Conservation (phyloP, 23 tunicate genomes). For the Corella eumyota region DNA sequence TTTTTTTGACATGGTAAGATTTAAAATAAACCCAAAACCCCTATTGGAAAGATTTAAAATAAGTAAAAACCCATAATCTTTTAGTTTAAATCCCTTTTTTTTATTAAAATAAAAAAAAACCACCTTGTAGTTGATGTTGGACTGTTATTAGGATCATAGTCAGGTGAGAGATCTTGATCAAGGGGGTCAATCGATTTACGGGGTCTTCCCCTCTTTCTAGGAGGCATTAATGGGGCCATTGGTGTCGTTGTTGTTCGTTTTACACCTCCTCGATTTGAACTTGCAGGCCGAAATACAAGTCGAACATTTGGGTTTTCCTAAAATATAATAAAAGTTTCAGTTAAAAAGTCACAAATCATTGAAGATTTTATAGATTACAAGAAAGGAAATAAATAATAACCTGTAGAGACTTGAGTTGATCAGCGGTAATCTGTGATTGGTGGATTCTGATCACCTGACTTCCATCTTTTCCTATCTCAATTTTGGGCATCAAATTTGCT, state of each 20-base stretch:
- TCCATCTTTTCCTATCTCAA: conserved; percentile 91
- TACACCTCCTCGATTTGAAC: conserved; percentile 14
- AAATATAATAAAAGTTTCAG: background rate
- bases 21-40: too few species aligned
- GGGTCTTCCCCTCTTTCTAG: conserved; percentile 68
- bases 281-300: conserved; percentile 85
- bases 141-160: conserved; percentile 9
- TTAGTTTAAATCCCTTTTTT: background rate
- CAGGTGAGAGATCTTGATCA: background rate
- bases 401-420: conserved; percentile 81
- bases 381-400: conserved; percentile 12
- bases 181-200: background rate
- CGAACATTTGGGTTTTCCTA: conserved; percentile 97
- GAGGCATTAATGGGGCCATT: background rate
- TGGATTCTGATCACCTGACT: conserved; percentile 95
- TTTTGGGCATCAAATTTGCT: conserved; percentile 87
- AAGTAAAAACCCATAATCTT: background rate
- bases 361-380: background rate
- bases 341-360: background rate
- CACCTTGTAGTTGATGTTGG: conserved; percentile 27
- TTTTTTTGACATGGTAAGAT: too few species aligned
- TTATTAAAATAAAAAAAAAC: background rate
- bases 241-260: conserved; percentile 11
- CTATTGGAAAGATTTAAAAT: background rate
- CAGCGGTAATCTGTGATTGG: conserved; percentile 92